Conservation (phyloP, 2,113 vertebrate species). For the Mormyrus lacerda region DNA sequence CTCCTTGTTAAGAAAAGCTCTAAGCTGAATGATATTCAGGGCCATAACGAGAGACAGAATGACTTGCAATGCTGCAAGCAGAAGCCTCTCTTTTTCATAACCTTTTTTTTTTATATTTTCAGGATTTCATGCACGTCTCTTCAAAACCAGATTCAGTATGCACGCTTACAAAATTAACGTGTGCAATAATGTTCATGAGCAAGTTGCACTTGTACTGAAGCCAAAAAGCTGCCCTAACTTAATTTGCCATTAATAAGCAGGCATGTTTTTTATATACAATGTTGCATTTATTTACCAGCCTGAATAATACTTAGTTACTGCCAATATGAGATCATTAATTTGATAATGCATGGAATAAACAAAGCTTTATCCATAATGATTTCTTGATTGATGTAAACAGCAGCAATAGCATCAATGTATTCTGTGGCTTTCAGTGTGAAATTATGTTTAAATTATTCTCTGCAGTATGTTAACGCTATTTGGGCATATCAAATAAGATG, state of each 20-base stretch:
- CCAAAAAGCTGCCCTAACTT: neutral
- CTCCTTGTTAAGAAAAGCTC: neutral
- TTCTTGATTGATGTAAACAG: neutral
- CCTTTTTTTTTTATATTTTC: conserved; percentile 23
- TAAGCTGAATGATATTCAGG: neutral
- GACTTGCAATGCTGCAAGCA: neutral
- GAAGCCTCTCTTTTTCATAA: neutral
- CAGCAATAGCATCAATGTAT: neutral
- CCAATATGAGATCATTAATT: neutral
- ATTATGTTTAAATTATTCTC: neutral
- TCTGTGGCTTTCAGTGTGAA: neutral
- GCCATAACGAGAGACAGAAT: neutral
- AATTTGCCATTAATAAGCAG: neutral
- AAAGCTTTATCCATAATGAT: neutral
- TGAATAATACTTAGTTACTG: neutral
- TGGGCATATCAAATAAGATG: neutral
- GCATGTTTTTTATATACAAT: neutral
- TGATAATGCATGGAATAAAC: neutral
- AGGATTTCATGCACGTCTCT: neutral
- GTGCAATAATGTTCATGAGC: neutral
- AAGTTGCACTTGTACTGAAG: neutral
- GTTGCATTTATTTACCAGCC: neutral
- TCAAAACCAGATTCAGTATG: neutral
- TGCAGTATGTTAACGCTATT: neutral
- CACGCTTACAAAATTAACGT: neutral